phyloP scores from a whole-genome alignment of 2,888 invertebrate genomes.

The Apodemia zela region DNA sequence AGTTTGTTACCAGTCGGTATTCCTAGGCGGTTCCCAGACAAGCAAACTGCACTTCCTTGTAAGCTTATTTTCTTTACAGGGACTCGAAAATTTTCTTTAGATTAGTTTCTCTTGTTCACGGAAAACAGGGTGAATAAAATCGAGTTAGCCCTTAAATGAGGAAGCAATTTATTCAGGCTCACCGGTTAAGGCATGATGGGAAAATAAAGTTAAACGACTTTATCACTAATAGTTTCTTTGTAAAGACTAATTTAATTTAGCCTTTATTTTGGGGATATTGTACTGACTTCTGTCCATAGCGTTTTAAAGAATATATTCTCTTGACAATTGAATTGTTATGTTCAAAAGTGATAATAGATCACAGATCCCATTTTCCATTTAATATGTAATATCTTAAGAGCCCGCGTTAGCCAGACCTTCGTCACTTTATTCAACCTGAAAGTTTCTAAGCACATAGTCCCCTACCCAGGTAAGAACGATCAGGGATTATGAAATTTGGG shows the following conservation, averaged over 20 bases:
- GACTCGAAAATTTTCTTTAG: constrained; percentile 79
- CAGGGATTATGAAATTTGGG: too few species aligned
- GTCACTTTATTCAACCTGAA: too few species aligned
- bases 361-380: neutral
- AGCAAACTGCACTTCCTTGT: constrained; percentile 75
- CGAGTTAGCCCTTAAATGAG: constrained; percentile 67
- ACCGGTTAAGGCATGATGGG: constrained; percentile 1
- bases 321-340: too few species aligned
- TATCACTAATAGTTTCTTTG: neutral
- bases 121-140: constrained; percentile 75
- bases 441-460: too few species aligned
- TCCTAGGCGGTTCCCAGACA: constrained; percentile 65
- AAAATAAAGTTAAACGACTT: neutral
- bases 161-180: constrained; percentile 29
- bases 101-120: constrained; percentile 78
- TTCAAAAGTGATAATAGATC: too few species aligned
- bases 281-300: too few species aligned
- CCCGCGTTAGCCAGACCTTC: too few species aligned
- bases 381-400: too few species aligned
- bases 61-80: constrained; percentile 74
- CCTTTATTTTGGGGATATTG: neutral
- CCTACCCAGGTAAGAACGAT: too few species aligned
- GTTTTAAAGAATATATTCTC: too few species aligned
- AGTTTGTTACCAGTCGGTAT: constrained; percentile 60
- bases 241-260: neutral